Conservation (phyloP, 2,888 invertebrate genomes). For the Pammene fasciana region DNA sequence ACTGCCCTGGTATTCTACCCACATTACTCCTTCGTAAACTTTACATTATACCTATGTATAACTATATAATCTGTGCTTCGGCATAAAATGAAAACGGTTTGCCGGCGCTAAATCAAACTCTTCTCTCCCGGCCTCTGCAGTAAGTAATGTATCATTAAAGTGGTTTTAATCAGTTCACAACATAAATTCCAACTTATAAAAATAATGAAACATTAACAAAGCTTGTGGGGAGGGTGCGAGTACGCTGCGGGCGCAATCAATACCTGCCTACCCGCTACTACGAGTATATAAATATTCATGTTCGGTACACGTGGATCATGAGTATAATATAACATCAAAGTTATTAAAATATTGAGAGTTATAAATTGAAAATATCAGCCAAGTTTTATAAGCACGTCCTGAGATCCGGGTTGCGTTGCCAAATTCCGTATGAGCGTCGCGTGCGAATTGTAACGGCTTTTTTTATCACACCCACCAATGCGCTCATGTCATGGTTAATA, state of each 20-base stretch:
- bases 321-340: too few species aligned
- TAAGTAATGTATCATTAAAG: neutral
- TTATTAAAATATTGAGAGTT: neutral
- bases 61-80: too few species aligned
- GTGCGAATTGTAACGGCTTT: constrained; percentile 50
- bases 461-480: constrained; percentile 20
- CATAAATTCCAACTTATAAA: neutral
- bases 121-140: neutral
- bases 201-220: constrained; percentile 37
- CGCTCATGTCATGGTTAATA: constrained; percentile 22
- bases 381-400: neutral
- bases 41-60: too few species aligned
- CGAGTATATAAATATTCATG: constrained; percentile 7
- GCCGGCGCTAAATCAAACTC: too few species aligned
- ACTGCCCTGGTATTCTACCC: neutral
- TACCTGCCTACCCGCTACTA: constrained; percentile 51
- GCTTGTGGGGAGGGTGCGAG: constrained; percentile 47
- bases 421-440: constrained; percentile 42
- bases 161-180: constrained; percentile 4
- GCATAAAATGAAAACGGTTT: too few species aligned
- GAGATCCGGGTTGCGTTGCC: constrained; percentile 60
- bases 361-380: neutral
- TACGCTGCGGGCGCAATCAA: constrained; percentile 72
- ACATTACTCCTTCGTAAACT: neutral
- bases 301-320: too few species aligned